Conservation (phyloP, 2,113 vertebrate species). For the Chlamydotis undulata region DNA sequence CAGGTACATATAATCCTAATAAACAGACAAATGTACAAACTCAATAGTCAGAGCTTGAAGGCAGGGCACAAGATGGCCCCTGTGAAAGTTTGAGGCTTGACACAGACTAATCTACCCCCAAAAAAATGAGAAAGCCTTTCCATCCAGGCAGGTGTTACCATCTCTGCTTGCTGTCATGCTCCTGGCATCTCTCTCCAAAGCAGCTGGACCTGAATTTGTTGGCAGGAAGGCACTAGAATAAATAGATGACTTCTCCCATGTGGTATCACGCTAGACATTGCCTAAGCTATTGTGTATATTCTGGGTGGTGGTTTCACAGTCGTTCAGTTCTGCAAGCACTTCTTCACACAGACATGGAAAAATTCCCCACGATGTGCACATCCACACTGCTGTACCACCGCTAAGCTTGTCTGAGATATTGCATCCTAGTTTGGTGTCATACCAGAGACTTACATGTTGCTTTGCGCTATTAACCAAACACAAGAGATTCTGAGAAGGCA, state of each 20-base stretch:
- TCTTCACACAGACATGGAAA: not conserved
- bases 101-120: not conserved
- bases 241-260: not conserved
- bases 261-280: not conserved
- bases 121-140: not conserved
- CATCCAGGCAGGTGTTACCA: not conserved
- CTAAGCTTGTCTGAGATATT: fast-evolving
- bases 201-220: not conserved
- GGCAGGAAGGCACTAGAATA: not conserved
- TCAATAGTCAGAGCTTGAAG: not conserved
- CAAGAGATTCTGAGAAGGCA: not conserved
- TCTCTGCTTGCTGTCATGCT: not conserved
- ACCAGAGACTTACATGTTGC: not conserved
- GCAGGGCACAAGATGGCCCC: not conserved
- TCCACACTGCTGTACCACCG: not conserved
- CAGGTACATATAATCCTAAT: not conserved
- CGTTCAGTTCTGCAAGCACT: not conserved
- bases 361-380: not conserved
- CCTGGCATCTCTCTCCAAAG: not conserved
- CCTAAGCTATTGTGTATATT: not conserved
- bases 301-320: not conserved
- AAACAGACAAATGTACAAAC: not conserved
- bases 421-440: not conserved
- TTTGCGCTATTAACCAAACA: not conserved
- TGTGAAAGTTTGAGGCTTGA: not conserved